Evolutionary conservation across 2,113 vertebrate genomes (phyloP).

Genomic region (Cromileptes altivelis): DNA sequence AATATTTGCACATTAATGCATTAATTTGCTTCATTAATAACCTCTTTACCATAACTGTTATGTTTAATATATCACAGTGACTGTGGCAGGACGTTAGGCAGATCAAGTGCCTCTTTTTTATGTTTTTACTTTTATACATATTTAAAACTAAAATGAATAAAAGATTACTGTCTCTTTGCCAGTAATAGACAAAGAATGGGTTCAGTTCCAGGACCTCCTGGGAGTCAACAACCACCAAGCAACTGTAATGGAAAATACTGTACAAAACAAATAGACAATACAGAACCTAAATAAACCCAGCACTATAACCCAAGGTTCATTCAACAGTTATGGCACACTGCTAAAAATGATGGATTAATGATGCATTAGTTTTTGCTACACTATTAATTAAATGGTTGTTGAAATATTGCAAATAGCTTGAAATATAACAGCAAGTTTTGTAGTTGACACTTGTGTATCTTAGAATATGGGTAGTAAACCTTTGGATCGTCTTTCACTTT

Average conservation of each 20-base stretch:
- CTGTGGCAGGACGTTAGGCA: background rate
- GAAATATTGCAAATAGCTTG: background rate
- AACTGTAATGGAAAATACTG: background rate
- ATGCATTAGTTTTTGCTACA: background rate
- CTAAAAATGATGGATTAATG: too few relatives aligned
- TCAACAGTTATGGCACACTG: background rate
- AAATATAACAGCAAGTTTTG: background rate
- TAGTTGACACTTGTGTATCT: too few relatives aligned
- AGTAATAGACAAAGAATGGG: background rate
- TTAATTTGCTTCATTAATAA: slow-evolving; percentile 1
- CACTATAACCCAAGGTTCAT: too few relatives aligned
- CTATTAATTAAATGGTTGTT: background rate
- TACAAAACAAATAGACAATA: background rate
- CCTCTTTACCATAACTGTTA: background rate
- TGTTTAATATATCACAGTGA: background rate
- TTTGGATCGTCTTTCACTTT: too few relatives aligned
- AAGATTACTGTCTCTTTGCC: background rate
- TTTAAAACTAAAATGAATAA: background rate
- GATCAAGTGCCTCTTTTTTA: background rate
- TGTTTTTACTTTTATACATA: background rate
- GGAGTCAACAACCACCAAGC: background rate
- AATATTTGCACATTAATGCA: slow-evolving; percentile 13
- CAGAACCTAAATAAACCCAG: too few relatives aligned
- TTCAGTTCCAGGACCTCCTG: background rate
- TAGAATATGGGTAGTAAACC: too few relatives aligned